phyloP scores from a whole-genome alignment of 2,113 vertebrate species.

The Aspidoscelis tigris region DNA sequence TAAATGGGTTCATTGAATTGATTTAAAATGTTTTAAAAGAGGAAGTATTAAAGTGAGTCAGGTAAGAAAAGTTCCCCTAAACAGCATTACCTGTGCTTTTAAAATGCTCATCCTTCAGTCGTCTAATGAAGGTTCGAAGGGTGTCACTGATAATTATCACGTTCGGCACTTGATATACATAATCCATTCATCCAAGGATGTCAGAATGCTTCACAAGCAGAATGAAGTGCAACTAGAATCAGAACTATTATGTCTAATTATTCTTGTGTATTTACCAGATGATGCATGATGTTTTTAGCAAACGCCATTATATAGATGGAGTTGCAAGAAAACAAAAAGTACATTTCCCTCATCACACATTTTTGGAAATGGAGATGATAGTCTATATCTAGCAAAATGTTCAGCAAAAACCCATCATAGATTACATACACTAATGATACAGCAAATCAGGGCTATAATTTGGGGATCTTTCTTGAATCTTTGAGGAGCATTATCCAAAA shows the following conservation, averaged over 20 bases:
- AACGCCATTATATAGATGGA: constrained; percentile 3
- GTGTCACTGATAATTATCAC: constrained; percentile 46
- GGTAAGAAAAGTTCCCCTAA: constrained; percentile 28
- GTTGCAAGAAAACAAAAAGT: rapidly evolving
- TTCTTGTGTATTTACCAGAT: constrained; percentile 10
- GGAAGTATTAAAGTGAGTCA: constrained; percentile 32
- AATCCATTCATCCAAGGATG: constrained; percentile 31
- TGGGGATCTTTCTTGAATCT: no score
- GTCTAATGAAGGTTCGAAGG: constrained; percentile 54
- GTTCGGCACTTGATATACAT: constrained; percentile 40
- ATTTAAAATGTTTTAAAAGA: constrained; percentile 38
- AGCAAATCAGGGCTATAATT: no score
- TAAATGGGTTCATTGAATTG: constrained; percentile 24
- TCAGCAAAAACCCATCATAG: background rate
- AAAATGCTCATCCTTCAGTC: constrained; percentile 48
- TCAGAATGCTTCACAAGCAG: constrained; percentile 25
- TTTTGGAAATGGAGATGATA: rapidly evolving
- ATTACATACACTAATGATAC: no score
- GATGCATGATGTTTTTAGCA: constrained; percentile 8
- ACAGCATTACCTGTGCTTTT: constrained; percentile 31
- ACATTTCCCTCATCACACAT: background rate
- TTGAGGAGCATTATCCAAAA: no score
- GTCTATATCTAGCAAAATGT: background rate
- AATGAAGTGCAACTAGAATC: constrained; percentile 32
- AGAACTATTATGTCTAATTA: background rate